Evolutionary conservation across 2,797 vertebrate genomes (phyloP), one percentile per base, ranked within the genome.

Genomic region (Oryzias sinensis): DNA sequence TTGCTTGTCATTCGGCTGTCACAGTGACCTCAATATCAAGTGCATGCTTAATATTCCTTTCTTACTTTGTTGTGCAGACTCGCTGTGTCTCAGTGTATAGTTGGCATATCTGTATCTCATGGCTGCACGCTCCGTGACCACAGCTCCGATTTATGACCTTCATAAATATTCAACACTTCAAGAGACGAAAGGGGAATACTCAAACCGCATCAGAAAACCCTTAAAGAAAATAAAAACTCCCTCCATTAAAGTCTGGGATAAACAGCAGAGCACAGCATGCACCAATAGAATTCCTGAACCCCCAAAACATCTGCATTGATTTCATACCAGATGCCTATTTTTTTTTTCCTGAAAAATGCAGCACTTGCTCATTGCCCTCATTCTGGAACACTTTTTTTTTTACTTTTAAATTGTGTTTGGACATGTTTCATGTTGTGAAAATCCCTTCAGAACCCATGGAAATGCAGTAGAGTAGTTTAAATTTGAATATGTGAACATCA

Each of bases 121-220:
- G 59, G 56, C 56, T 69, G 58, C 58, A 72, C 8, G 56, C 58
- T 67, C 56, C 41, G 46, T 11, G 29, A 69, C 63, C 60, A 62
- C 57, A 53, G 49, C 58, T 71, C 50, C 49, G 72, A 69, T 74
- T 52, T 64, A 51, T 65, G 76, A 76, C 72, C 74, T 79, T 80
- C 48, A 84, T 84, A 68, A 68, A 82, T 83, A 80, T 81, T 73
- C 65, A 84, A 58, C 11, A 14, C 14, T 58, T 24, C 43, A 9
- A 43, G 51, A 29, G 60, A 65, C 49, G 53, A 53, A 56, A 25
- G 43, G 46, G 50, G 41, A 67, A 55, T 53, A 59, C 65, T 72
- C 24, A 40, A 33, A 62, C 42, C 50, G 17, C 47, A 66, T 70
- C 25, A 57, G 33, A 57, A 17, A 65, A 59, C 3, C 17, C 13